Conservation (phyloP, 2,797 vertebrate genomes). For the Danio albolineatus region DNA sequence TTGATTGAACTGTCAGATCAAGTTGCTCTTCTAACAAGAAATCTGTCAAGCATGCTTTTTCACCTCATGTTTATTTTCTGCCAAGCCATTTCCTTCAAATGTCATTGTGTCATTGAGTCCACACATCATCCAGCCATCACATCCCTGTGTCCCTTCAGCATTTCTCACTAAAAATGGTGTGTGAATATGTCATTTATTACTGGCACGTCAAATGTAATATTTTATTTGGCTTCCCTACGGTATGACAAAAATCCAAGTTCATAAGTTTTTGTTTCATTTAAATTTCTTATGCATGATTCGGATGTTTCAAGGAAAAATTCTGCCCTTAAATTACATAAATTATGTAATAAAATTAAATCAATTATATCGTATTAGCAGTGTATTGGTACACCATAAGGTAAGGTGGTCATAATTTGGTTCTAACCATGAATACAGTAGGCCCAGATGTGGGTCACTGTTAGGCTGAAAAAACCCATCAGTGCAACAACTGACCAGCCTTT, state of each 20-base stretch:
- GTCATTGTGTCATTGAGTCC: background rate
- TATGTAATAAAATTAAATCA: no score
- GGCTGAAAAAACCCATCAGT: no score
- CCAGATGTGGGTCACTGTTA: no score
- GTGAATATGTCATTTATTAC: background rate
- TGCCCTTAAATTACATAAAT: no score
- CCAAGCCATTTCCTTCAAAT: constrained; percentile 43
- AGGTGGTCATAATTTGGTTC: no score
- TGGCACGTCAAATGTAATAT: background rate
- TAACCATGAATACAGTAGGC: no score
- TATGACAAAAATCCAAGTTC: background rate
- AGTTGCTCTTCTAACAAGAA: constrained; percentile 46
- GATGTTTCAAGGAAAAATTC: background rate
- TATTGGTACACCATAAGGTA: no score
- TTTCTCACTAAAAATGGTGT: background rate
- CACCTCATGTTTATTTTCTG: constrained; percentile 53
- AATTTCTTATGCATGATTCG: background rate
- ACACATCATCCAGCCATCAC: background rate
- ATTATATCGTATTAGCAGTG: no score
- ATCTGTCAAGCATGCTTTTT: constrained; percentile 53
- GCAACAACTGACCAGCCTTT: no score
- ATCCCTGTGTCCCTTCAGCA: background rate
- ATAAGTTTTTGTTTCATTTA: background rate
- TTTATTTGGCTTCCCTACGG: background rate
- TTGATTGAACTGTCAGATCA: constrained; percentile 60